Evolutionary conservation across 2,113 vertebrate genomes (phyloP), one percentile per base, ranked within the genome.

Genomic region (Ursus arctos): DNA sequence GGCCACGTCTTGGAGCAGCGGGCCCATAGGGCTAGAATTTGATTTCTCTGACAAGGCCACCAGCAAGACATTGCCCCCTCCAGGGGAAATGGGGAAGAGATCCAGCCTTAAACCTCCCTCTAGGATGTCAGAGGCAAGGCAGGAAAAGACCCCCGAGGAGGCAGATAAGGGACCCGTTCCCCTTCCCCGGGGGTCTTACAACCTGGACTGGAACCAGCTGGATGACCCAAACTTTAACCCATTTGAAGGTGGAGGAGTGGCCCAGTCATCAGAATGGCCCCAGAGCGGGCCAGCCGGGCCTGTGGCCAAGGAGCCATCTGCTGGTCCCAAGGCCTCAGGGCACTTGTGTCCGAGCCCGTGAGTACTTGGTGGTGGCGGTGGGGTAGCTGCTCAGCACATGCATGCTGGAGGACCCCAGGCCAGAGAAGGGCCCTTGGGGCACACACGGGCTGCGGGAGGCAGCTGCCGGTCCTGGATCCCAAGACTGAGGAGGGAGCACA

Each of bases 211-310:
- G 98, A 98, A 99, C 33, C 98, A 99, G 59, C 92, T 99, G 87
- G 99, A 99, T 10, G 99, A 99, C 96, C 99, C 99, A 1, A 98
- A 99, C 98, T 99, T 99, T 40, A 99, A 98, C 97, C 99, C 98
- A 0, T 99, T 99, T 95, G 98, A 98, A 82, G 98, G 98, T 16
- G 97, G 4, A 31, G 96, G 87, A 6, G 87, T 88, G 49, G 8
- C 0, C 76, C 28, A 15, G 4, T 28, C 93, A 76, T 43, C 79
- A 31, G 97, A 95, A 12, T 24, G 4, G 36, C 72, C 86, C 2
- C 14, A 28, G 59, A 63, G 28, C 57, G 5, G 76, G 7, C 26
- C 21, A 0, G 51, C 47, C 0, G 3, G 21, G 16, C 71, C 96
- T 18, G 10, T 1, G 47, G 18, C 84, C 24, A 0, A 82, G 77